Percentiles rank a stretch among this genome's conserved stretches.
Conservation (phyloP, 2,797 vertebrate species). For the Spatula clypeata region DNA sequence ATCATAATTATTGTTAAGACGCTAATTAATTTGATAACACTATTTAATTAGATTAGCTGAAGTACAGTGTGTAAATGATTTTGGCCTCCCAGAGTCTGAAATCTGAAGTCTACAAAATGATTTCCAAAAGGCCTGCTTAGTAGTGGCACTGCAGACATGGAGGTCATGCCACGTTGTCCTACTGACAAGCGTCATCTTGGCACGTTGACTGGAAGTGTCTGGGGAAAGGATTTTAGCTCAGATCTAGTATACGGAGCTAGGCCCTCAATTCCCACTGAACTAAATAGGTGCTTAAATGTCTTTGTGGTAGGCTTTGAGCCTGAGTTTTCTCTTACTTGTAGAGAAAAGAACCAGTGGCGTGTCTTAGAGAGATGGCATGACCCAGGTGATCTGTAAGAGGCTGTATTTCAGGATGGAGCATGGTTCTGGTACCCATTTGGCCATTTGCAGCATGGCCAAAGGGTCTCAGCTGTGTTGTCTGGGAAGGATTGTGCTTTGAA, state of each 20-base stretch:
- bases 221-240: not conserved
- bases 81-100: not conserved
- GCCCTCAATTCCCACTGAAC: not conserved
- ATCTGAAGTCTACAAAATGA: not conserved
- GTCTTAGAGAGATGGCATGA: not conserved
- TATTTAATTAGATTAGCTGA: constrained; percentile 52
- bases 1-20: constrained; percentile 47
- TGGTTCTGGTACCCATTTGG: not conserved
- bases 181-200: not conserved
- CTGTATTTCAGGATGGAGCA: not conserved
- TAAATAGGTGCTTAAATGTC: not conserved
- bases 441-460: not conserved
- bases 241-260: not conserved
- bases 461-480: not conserved
- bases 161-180: not conserved
- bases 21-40: constrained; percentile 57
- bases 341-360: not conserved
- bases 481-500: not conserved
- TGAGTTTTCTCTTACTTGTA: not conserved
- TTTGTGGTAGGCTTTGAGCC: not conserved
- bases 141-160: not conserved
- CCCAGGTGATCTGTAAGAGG: not conserved
- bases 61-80: not conserved
- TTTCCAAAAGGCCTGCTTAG: not conserved
- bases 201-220: not conserved